Conservation (phyloP, 1,140 invertebrate species). For the Drosophila persimilis region DNA sequence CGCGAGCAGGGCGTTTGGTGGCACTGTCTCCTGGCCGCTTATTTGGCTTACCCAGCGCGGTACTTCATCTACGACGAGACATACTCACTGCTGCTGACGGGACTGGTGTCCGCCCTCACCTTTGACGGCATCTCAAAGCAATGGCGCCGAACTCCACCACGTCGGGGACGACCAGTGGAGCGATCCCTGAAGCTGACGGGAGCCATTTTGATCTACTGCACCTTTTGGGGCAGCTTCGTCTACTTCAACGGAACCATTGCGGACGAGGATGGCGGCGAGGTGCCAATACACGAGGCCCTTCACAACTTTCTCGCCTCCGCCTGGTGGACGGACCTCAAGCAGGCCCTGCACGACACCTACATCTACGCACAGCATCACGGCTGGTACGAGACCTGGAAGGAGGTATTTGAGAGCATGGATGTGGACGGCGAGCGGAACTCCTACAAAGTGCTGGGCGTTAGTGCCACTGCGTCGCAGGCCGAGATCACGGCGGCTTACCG, state of each 20-base stretch:
- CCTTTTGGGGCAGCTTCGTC: constrained; percentile 90
- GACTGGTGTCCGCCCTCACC: constrained; percentile 85
- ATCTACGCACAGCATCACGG: constrained; percentile 90
- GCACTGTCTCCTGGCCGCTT: constrained; percentile 88
- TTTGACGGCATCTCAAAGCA: constrained; percentile 91
- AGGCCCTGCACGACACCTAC: constrained; percentile 90
- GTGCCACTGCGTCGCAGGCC: constrained; percentile 90
- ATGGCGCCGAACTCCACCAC: constrained; percentile 88
- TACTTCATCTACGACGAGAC: constrained; percentile 88
- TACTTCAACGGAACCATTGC: constrained; percentile 95
- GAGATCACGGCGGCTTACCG: constrained; percentile 93
- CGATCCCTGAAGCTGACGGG: constrained; percentile 85
- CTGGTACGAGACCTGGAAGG: constrained; percentile 92
- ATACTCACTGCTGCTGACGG: constrained; percentile 87
- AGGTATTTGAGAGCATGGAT: constrained; percentile 93
- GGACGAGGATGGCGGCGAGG: constrained; percentile 93
- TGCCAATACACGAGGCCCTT: constrained; percentile 93
- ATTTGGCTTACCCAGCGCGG: constrained; percentile 86
- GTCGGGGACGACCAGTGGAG: constrained; percentile 79
- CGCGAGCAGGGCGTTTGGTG: constrained; percentile 88
- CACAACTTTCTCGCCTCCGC: constrained; percentile 96
- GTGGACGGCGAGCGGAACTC: constrained; percentile 95
- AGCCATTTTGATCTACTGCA: constrained; percentile 88
- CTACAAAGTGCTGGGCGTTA: constrained; percentile 92
- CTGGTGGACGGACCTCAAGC: constrained; percentile 89